Base-by-base conservation (phyloP, 2,888 invertebrate genomes). In the Sthenelais limicola region DNA sequence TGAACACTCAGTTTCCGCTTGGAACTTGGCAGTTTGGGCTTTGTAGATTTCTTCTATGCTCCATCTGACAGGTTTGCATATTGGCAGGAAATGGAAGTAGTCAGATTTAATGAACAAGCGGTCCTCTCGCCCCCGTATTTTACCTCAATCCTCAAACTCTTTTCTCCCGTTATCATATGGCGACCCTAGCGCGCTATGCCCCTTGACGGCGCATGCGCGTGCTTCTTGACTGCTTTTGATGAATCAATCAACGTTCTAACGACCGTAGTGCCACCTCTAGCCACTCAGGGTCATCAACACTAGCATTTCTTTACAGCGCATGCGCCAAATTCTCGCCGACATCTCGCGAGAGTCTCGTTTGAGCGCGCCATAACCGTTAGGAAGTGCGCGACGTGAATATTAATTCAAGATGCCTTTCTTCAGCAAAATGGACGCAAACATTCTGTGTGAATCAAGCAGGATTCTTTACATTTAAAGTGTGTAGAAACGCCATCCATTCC, bases 311-410 rank as follows among this genome's bases (percentile, higher is more conserved):
- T 62, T 28, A 35, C 38, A 43, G 21, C 62, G 38, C 62, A 62
- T 62, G 62, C 62, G 62, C 62, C n/a, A n/a, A 35, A 9, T 24
- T 3, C 38, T 35, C 21, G 24, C 38, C 62, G 38, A 35, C 62
- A 35, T 38, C 38, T 62, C 24, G 62, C 24, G 62, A 3, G 1
- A 2, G 62, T 15, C 62, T 24, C 21, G 32, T 56, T 32, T 5
- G 56, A 35, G 56, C n/a, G 18, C 62, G 38, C 62, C 62, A 62
- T 62, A 62, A 62, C 62, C 43, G 62, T 62, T 43, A 62, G 62
- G 38, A 24, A 35, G 3, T 21, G 24, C 4, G 2, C 9, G 9
- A 26, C 38, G 38, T 35, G 62, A 62, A 62, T 62, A 62, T 62
- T 62, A 62, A 62, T 62, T 43, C 62, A 12, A 15, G 24, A 35